phyloP scores from a whole-genome alignment of 2,113 vertebrate species.

The Pseudorhombus dupliciocellatus region DNA sequence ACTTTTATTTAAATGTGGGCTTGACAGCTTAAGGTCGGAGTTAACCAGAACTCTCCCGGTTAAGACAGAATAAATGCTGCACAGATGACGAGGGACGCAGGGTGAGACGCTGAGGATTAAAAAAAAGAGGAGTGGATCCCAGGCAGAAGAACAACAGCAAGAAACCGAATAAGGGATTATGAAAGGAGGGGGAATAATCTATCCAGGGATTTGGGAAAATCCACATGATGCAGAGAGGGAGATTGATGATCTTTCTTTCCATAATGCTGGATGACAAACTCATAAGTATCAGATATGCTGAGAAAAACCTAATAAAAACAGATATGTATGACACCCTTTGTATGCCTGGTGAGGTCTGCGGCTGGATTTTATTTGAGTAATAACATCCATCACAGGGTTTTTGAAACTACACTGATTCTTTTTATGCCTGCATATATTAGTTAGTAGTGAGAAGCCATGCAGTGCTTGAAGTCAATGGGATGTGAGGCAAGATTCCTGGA shows the following conservation, averaged over 20 bases:
- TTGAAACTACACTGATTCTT: neutral
- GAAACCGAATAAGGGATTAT: neutral
- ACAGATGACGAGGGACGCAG: neutral
- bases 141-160: neutral
- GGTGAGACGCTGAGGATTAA: conserved; percentile 3
- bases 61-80: conserved; percentile 5
- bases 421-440: neutral
- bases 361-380: neutral
- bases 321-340: neutral
- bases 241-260: neutral
- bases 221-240: neutral
- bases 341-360: too few species aligned
- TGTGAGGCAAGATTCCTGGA: neutral
- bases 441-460: neutral
- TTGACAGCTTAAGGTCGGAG: neutral
- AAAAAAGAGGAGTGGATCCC: neutral
- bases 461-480: neutral
- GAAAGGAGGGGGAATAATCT: conserved; percentile 4
- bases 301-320: neutral
- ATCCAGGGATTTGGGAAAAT: neutral
- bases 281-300: neutral
- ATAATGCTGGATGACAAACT: neutral
- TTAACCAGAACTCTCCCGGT: conserved; percentile 12
- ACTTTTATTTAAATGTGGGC: conserved; percentile 9
- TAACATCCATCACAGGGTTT: neutral